phyloP scores from a whole-genome alignment of 2,797 vertebrate genomes.

The Neosilurus mollespiculum region DNA sequence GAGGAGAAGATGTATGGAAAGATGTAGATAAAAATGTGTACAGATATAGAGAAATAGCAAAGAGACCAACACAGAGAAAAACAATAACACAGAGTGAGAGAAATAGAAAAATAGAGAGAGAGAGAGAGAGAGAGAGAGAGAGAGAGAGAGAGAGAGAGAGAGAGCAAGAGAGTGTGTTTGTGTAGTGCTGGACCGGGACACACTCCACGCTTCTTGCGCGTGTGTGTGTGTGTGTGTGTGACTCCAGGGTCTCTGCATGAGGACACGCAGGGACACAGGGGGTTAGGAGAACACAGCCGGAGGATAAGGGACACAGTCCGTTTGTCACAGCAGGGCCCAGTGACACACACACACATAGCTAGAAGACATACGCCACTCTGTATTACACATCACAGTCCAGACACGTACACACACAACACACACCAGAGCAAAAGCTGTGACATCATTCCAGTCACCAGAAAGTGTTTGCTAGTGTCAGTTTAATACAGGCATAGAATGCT shows the following conservation, averaged over 20 bases:
- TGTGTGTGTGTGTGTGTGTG: not conserved
- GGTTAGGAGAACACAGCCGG: conserved; percentile 39
- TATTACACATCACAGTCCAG: conserved; percentile 32
- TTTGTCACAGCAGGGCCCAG: conserved; percentile 40
- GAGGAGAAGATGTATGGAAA: not conserved
- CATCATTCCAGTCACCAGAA: conserved; percentile 33
- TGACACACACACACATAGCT: conserved; percentile 33
- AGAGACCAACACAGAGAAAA: not conserved
- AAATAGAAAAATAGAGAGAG: not conserved
- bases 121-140: not conserved
- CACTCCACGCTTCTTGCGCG: not conserved
- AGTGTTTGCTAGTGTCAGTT: conserved; percentile 6
- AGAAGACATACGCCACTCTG: conserved; percentile 32
- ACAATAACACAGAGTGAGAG: not conserved
- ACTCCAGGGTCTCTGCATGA: conserved; percentile 17
- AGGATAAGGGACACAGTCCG: conserved; percentile 21
- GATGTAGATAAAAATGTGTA: not conserved
- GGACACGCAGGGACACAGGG: conserved; percentile 32
- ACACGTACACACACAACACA: conserved; percentile 22
- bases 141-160: not conserved
- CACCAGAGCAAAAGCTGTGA: conserved; percentile 25
- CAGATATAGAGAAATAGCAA: not conserved
- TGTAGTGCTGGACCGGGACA: not conserved
- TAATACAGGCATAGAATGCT: not conserved
- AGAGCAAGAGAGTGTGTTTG: not conserved